Base-by-base conservation (phyloP, 1,140 invertebrate species). In the Eufriesea mexicana region DNA sequence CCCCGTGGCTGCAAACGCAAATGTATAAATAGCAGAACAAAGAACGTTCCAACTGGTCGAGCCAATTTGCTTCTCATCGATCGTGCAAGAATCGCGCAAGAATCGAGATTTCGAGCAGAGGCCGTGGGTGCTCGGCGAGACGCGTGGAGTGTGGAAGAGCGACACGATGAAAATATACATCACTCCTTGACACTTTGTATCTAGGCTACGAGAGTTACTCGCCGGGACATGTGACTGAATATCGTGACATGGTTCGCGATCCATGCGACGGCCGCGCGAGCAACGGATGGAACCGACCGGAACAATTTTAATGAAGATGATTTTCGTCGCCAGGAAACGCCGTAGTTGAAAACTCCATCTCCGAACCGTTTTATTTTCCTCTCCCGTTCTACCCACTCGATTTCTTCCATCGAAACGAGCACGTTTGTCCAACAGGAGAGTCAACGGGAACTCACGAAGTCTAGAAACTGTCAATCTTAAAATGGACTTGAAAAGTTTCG, bases 211-310 rank as follows among this genome's bases (percentile, higher is more conserved):
- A 89, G 88, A 86, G 87, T 89, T 67, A 76, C 79, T 76, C 64
- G 83, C 35, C 42, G 45, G 49, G 66, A 68, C 62, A 59, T 61
- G 70, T 66, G 76, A 75, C 47, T 54, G 78, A 81, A 83, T 86
- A 88, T 86, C 81, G 77, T 86, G 90, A 90, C 89, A 85, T 88
- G 90, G 90, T 90, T 86, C 85, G 87, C 88, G 90, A 92, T 92
- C 87, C 89, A 86, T 91, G 91, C 91, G 92, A 93, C 91, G 91
- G 91, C 89, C 88, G 86, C 88, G 86, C 86, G 90, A 84, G 89
- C 91, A 92, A 71, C 87, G 87, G 54, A 91, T 86, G 92, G 92
- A 93, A 93, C 91, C 85, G 84, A 87, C 79, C 89, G 89, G 87
- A 91, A 92, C 90, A 86, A 84, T 85, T 86, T 87, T 91, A 90